Conservation (phyloP, 2,888 invertebrate species). For the Agrochola lota region DNA sequence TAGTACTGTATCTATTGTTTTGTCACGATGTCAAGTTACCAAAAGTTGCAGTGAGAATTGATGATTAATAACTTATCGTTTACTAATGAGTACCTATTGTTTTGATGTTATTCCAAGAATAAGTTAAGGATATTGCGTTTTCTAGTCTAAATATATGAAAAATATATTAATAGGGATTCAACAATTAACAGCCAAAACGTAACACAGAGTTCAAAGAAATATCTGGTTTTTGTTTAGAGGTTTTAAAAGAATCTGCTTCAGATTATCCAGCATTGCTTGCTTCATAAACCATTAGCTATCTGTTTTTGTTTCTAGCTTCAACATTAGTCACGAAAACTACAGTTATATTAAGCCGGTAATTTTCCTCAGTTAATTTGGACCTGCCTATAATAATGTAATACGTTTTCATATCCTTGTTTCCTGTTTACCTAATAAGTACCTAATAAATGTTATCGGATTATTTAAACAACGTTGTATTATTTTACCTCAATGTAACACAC, state of each 20-base stretch:
- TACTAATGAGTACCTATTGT: conserved; percentile 4
- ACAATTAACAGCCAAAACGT: not conserved
- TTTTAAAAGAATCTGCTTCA: not conserved
- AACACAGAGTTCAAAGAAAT: too few relatives aligned
- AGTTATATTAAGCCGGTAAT: conserved; percentile 2
- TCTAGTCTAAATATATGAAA: conserved; percentile 33
- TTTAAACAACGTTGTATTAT: conserved; percentile 30
- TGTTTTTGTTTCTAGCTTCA: not conserved
- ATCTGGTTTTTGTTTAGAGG: not conserved
- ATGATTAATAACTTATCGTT: not conserved
- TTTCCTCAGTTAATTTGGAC: conserved; percentile 28
- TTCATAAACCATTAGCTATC: too few relatives aligned
- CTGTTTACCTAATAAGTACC: conserved; percentile 48
- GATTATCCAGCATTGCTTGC: not conserved
- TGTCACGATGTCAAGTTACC: conserved; percentile 43
- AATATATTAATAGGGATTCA: not conserved
- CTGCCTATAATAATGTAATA: not conserved
- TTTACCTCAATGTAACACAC: conserved; percentile 53
- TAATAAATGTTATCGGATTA: conserved; percentile 47
- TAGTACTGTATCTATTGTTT: conserved; percentile 3
- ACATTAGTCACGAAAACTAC: conserved; percentile 1
- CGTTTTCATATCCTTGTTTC: conserved; percentile 39
- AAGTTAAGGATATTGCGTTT: conserved; percentile 3
- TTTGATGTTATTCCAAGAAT: not conserved
- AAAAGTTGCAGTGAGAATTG: conserved; percentile 30